These are phyloP conservation scores for Tetheella fluctuosa DNA, from an alignment of 2,888 invertebrate species.

Conservation along the genomic window DNA sequence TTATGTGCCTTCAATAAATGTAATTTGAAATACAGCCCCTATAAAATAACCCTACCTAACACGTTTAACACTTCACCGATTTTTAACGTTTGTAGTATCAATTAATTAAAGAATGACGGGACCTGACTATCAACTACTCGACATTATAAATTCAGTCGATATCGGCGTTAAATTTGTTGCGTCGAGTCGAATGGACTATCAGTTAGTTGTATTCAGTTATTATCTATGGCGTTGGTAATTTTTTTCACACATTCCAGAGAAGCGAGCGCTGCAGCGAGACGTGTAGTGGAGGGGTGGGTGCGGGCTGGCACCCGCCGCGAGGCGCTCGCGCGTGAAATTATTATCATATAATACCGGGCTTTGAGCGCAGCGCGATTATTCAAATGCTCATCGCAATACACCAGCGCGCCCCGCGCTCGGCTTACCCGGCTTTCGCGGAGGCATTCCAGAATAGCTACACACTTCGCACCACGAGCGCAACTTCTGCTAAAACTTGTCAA, in stretches of 20 bases:
- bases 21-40: conserved; percentile 33
- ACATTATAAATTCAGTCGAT: conserved; percentile 51
- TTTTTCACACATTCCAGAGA: conserved; percentile 77
- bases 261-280: conserved; percentile 52
- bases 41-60: conserved; percentile 1
- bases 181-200: conserved; percentile 33
- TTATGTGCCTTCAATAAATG: conserved; percentile 12
- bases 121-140: conserved; percentile 44
- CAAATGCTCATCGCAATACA: conserved; percentile 72
- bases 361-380: conserved; percentile 77
- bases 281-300: conserved; percentile 44
- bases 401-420: conserved; percentile 26
- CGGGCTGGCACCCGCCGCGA: conserved; percentile 54
- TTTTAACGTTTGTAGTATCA: conserved; percentile 71
- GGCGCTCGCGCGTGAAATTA: conserved; percentile 79
- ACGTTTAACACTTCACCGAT: conserved; percentile 67
- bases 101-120: conserved; percentile 68
- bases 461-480: conserved; percentile 63
- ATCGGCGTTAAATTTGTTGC: conserved; percentile 53
- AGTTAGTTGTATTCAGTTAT: conserved; percentile 39
- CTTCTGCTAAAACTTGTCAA: conserved; percentile 75
- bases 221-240: conserved; percentile 53
- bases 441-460: conserved; percentile 59
- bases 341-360: conserved; percentile 81
- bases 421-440: conserved; percentile 44